Evolutionary conservation across 2,888 invertebrate genomes (phyloP).

Genomic region (Mythimna pallens): DNA sequence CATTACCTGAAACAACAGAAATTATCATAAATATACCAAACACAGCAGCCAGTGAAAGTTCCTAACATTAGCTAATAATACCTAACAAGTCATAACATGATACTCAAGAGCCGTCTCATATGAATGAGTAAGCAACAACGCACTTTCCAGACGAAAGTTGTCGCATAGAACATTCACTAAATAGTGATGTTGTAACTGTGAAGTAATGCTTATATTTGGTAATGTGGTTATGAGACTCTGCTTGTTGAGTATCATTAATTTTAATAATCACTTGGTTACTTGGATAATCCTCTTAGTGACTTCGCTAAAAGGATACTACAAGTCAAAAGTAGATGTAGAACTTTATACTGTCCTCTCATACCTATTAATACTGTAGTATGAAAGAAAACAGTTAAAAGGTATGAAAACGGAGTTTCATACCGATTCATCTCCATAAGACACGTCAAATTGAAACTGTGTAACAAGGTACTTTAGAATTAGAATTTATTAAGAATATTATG

Average conservation of each 20-base stretch:
- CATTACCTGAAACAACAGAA: conserved; percentile 58
- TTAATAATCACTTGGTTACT: conserved; percentile 16
- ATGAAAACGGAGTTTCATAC: background rate
- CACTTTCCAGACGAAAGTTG: conserved; percentile 53
- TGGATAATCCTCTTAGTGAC: background rate
- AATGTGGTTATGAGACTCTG: conserved; percentile 27
- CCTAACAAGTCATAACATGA: conserved; percentile 28
- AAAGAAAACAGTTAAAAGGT: background rate
- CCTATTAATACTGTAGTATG: background rate
- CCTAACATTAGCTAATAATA: conserved; percentile 26
- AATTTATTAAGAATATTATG: no score
- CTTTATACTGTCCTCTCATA: background rate
- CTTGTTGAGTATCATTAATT: background rate
- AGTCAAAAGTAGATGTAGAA: background rate
- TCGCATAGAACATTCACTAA: conserved; percentile 29
- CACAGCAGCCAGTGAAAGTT: conserved; percentile 28
- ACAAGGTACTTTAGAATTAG: background rate
- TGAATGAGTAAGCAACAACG: conserved; percentile 24
- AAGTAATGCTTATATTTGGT: conserved; percentile 37
- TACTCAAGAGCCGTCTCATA: conserved; percentile 29
- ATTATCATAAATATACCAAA: conserved; percentile 34
- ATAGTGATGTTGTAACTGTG: conserved; percentile 31
- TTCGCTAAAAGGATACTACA: background rate
- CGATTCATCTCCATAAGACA: background rate
- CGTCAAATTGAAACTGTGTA: background rate